Evolutionary conservation across 2,888 invertebrate genomes (phyloP), one percentile per base, ranked within the genome.

Genomic region (Calameuta pallipes): DNA sequence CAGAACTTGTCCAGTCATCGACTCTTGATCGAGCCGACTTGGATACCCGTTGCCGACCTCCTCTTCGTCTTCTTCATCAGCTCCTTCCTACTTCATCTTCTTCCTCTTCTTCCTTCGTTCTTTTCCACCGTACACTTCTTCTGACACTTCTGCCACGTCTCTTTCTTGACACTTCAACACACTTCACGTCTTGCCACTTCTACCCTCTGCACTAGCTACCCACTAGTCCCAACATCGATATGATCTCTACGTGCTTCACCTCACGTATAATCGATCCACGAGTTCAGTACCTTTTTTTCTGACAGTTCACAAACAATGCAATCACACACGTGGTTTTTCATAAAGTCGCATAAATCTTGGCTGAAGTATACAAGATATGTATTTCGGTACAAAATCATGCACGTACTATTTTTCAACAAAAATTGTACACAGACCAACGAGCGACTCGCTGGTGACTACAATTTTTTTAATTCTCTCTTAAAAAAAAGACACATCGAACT

Each of bases 1-100:
- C 34, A 36, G 86, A 89, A 88, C 78, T 87, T 89, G 90, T 87
- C 87, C 83, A 90, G 90, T 90, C 90, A 89, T 89, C 86, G 89
- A 86, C 85, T 85, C 89, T 89, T 89, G 89, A 90, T 89, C 90
- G 87, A 89, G 89, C 89, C 89, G 88, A 88, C 89, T 84, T 81
- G 86, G 85, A 86, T 86, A 83, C 75, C 41, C 31, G 56, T 37
- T 68, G 56, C 75, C 36, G 36, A 35, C 9, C 33, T 34, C 23
- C 23, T 74, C 36, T 36, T 74, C 74, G 9, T 30, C 74, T 15
- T 30, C 35, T 36, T 30, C 36, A 30, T 74, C 36, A 6, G 11
- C 74, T 23, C 23, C 35, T 74, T 74, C 74, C 74, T 35, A 11
- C 74, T 35, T 15, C 41, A 6, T 15, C 34, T 74, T 74, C 74